Evolutionary conservation across 2,797 vertebrate species (phyloP), one percentile per base, ranked within the genome.

Genomic region (Okamejei kenojei): DNA sequence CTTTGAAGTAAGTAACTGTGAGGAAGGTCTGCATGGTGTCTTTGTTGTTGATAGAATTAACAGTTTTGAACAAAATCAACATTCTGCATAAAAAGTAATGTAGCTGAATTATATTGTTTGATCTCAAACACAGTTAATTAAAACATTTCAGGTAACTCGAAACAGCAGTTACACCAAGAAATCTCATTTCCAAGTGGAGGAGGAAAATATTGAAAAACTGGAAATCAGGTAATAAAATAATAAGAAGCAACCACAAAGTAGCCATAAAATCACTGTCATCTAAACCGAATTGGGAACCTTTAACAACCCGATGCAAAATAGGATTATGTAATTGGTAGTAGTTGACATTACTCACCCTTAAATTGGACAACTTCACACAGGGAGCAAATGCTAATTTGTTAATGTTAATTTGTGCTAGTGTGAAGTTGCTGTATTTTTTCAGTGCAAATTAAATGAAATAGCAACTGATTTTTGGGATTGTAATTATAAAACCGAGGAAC

Each of bases 201-300:
- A 99, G 94, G 99, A 99, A 94, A 98, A 99, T 96, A 98, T 99
- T 93, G 99, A 99, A 96, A 99, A 99, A 95, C 96, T 99, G 82
- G 98, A 99, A 97, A 97, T 99, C 93, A 99, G 98, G 99, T 99
- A 95, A 95, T 97, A 96, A 35, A 91, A 63, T n/a, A 88, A 88
- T 68, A 15, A 8, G 7, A 68, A 35, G 21, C 58, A n/a, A n/a
- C 61, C 63, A 88, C 0, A 32, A 68, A 68, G n/a, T 0, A 65
- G 84, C 15, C 32, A 17, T 68, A 68, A 88, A 88, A 23, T 68
- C 15, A 21, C 63, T 35, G 65, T 68, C 1, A 32, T 2, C 32
- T 88, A 32, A 68, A 0, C 0, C 21, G n/a, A 88, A 79, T 35
- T 8, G 32, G 84, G 15, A 88, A 68, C 35, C n/a, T 9, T 65